phyloP scores from a whole-genome alignment of 53 echinoderm and acorn worm species.

The Astropecten irregularis region DNA sequence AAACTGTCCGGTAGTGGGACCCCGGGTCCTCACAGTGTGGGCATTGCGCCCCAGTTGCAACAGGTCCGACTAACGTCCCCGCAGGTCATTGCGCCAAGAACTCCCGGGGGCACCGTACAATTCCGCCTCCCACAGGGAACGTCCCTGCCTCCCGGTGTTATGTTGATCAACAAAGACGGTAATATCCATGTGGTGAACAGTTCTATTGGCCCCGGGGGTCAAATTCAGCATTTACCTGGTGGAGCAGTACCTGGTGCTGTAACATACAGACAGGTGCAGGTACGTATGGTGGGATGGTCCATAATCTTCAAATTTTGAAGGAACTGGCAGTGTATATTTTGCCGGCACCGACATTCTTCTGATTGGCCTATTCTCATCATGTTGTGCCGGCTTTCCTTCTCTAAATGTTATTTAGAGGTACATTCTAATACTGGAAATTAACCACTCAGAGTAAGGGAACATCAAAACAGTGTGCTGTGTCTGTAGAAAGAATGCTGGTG shows the following conservation, averaged over 20 bases:
- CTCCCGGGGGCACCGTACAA: slow-evolving; percentile 63
- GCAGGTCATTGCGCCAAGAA: slow-evolving; percentile 88
- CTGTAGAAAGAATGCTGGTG: no score
- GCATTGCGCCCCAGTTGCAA: slow-evolving; percentile 65
- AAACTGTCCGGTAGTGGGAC: slow-evolving; percentile 56
- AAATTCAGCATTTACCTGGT: slow-evolving; percentile 41
- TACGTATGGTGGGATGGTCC: slow-evolving; percentile 17
- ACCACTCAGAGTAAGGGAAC: no score
- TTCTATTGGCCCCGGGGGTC: slow-evolving; percentile 41
- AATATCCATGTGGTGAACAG: slow-evolving; percentile 79
- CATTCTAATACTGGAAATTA: no score
- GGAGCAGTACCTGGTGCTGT: slow-evolving; percentile 66
- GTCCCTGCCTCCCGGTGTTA: slow-evolving; percentile 82
- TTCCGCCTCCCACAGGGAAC: slow-evolving; percentile 83
- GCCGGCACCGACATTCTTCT: no score
- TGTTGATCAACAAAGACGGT: slow-evolving; percentile 92
- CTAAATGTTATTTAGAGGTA: no score
- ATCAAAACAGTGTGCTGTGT: no score
- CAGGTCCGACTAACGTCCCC: slow-evolving; percentile 75
- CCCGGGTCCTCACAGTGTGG: slow-evolving; percentile 22
- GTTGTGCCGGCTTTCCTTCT: no score
- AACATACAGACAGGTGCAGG: slow-evolving; percentile 87
- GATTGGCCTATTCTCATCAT: no score
- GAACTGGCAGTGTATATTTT: no score
- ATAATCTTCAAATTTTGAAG: no score